Evolutionary conservation across 2,888 invertebrate species (phyloP), one percentile per base, ranked within the genome.

Genomic region (Caenorhabditis wallacei): DNA sequence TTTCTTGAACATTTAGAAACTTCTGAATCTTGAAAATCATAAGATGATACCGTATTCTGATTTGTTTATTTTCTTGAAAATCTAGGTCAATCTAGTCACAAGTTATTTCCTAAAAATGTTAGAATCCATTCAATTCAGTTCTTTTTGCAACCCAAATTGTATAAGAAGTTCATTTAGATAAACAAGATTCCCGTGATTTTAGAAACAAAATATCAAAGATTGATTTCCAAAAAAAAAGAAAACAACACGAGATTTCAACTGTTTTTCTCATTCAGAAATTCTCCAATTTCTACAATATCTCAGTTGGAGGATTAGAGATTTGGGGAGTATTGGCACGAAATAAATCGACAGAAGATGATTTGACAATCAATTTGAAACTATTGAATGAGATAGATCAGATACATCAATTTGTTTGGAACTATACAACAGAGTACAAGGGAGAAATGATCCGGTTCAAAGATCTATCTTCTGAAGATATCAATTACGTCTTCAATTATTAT

Each of bases 271-370:
- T 88, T 64, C 76, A 90, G 90, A 84, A 82, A 11, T 90, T 90
- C 81, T 88, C 89, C 24, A 86, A 89, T 46, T 90, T 89, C 68
- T 89, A 89, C 84, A 87, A 89, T 51, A 84, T 90, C 24, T 79
- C 86, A 16, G 87, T 88, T 56, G 84, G 87, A 35, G 89, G 89
- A 22, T 75, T 90, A 22, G 90, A 90, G 70, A 84, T 90, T 24
- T 86, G 90, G 84, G 85, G 89, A 51, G 79, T 91, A n/a, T 63
- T 90, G 53, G 84, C 89, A 11, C 84, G 86, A n/a, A 74, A 88
- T 26, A 86, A 87, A 59, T 69, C 83, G 1, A 57, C 63, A 0
- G 66, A 69, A n/a, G 63, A 59, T 4, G 56, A 82, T 51, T 51
- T 90, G 81, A 66, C 13, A 2, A 84, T 90, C 22, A 81, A 68